These are phyloP conservation scores for Himalopsyche tibetana DNA, from an alignment of 2,888 invertebrate genomes.

Conservation along the genomic window DNA sequence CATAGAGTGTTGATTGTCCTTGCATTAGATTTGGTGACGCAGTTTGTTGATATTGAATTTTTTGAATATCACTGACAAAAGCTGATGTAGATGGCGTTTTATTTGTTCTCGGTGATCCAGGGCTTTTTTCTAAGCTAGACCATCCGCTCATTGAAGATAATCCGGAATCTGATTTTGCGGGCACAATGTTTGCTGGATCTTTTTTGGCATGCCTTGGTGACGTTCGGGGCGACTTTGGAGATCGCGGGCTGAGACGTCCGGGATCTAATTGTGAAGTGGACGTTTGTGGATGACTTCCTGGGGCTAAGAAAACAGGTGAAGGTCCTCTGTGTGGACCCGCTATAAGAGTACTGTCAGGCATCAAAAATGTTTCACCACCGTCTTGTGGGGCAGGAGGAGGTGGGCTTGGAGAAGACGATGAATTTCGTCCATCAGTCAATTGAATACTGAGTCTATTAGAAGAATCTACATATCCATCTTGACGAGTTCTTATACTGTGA, in stretches of 20 bases:
- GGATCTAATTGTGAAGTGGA: slow-evolving; percentile 71
- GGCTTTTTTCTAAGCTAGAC: slow-evolving; percentile 90
- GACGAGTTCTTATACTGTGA: slow-evolving; percentile 81
- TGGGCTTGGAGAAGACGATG: slow-evolving; percentile 80
- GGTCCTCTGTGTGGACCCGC: slow-evolving; percentile 69
- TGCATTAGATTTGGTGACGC: slow-evolving; percentile 65
- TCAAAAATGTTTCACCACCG: slow-evolving; percentile 75
- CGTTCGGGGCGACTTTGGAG: slow-evolving; percentile 84
- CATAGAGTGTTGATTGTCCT: slow-evolving; percentile 53
- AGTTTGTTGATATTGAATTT: slow-evolving; percentile 56
- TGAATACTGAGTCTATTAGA: slow-evolving; percentile 74
- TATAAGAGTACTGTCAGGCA: slow-evolving; percentile 68
- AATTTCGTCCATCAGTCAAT: slow-evolving; percentile 74
- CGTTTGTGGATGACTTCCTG: slow-evolving; percentile 69
- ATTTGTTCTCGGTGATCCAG: slow-evolving; percentile 85
- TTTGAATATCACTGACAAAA: slow-evolving; percentile 50
- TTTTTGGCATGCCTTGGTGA: slow-evolving; percentile 83
- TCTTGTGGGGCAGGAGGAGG: slow-evolving; percentile 90
- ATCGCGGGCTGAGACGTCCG: slow-evolving; percentile 81
- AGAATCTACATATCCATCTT: slow-evolving; percentile 79
- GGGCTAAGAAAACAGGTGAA: slow-evolving; percentile 73
- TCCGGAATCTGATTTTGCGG: slow-evolving; percentile 91
- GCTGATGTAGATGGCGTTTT: slow-evolving; percentile 68
- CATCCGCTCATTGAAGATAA: slow-evolving; percentile 92
- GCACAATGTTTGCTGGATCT: slow-evolving; percentile 79